These are phyloP conservation scores for Acanthopleura granulata DNA, from an alignment of 2,888 invertebrate species.

Conservation along the genomic window DNA sequence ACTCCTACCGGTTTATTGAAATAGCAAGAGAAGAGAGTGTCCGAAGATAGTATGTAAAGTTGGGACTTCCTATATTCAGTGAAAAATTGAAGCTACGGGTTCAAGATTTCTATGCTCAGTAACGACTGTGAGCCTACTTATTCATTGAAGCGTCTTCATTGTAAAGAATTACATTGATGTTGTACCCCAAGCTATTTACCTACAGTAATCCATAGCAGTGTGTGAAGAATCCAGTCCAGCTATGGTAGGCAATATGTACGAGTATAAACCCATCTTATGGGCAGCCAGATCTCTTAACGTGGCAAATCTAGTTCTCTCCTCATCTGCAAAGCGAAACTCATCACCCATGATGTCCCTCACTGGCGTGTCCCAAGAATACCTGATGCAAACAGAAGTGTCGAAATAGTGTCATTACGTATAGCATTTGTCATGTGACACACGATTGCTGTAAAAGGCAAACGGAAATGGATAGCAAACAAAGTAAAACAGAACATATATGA, in stretches of 20 bases:
- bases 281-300: conserved; percentile 39
- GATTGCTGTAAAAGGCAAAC: too few relatives aligned
- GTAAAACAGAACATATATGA: too few relatives aligned
- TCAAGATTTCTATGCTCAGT: too few relatives aligned
- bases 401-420: conserved; percentile 6
- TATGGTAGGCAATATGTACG: conserved; percentile 4
- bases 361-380: conserved; percentile 34
- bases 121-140: too few relatives aligned
- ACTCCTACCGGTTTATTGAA: too few relatives aligned
- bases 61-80: too few relatives aligned
- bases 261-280: conserved; percentile 35
- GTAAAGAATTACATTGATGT: neutral
- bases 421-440: neutral
- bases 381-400: conserved; percentile 9
- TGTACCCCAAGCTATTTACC: neutral
- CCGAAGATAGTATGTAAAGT: too few relatives aligned
- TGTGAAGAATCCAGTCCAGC: neutral
- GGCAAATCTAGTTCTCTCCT: conserved; percentile 27
- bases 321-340: conserved; percentile 35
- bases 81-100: too few relatives aligned
- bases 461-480: too few relatives aligned
- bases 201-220: conserved; percentile 9
- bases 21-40: too few relatives aligned
- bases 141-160: too few relatives aligned
- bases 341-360: conserved; percentile 36